Percentiles rank a stretch among this genome's conserved stretches.
Evolutionary conservation across 2,888 invertebrate genomes (phyloP).

Genomic region (Hylaea fasciaria): DNA sequence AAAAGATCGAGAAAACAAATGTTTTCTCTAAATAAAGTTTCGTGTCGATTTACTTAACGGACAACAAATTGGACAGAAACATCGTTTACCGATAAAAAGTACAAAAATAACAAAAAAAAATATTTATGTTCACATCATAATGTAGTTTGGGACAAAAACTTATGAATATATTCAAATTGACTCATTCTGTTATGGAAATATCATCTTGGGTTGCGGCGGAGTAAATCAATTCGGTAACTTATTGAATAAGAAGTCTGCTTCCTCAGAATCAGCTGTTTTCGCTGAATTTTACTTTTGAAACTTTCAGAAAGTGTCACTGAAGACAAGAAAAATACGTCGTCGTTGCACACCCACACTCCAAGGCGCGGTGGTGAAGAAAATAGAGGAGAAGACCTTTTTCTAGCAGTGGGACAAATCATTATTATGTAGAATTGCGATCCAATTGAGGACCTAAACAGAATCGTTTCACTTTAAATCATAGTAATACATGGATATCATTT

Average conservation of each 20-base stretch:
- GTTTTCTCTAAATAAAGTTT: no score
- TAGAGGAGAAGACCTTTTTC: no score
- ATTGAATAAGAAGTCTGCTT: slow-evolving; percentile 33
- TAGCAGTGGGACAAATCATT: no score
- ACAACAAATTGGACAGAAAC: slow-evolving; percentile 3
- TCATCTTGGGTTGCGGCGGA: slow-evolving; percentile 30
- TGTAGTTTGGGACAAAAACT: slow-evolving; percentile 31
- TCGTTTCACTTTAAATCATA: no score
- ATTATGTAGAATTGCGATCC: no score
- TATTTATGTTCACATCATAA: slow-evolving; percentile 28
- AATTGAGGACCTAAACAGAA: no score
- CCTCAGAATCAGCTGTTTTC: slow-evolving; percentile 10
- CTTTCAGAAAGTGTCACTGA: no score
- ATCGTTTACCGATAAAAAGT: slow-evolving; percentile 22
- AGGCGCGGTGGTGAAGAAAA: no score
- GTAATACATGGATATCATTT: no score
- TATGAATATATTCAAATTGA: slow-evolving; percentile 41
- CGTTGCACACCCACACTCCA: no score
- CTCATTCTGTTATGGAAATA: slow-evolving; percentile 39
- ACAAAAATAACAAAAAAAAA: slow-evolving; percentile 24
- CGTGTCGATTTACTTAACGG: not conserved
- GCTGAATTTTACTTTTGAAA: not conserved
- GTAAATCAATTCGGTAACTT: slow-evolving; percentile 36
- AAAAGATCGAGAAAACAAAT: no score
- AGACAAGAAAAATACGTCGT: no score